phyloP scores from a whole-genome alignment of 1,140 invertebrate species.

The Batillaria attramentaria region DNA sequence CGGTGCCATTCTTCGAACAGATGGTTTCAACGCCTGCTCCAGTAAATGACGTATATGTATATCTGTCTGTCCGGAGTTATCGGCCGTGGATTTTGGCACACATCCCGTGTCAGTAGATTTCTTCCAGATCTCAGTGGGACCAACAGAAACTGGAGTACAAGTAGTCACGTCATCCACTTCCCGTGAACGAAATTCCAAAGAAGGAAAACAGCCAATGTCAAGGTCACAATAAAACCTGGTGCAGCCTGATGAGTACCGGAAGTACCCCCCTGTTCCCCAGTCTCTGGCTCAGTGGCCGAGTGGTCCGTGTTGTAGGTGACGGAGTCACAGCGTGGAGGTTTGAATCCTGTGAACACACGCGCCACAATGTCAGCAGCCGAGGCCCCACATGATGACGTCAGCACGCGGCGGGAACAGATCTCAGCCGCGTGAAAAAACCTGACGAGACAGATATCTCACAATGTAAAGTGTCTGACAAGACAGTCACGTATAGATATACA shows the following conservation, averaged over 20 bases:
- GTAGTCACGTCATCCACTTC: too few relatives aligned
- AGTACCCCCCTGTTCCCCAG: too few relatives aligned
- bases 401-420: not conserved
- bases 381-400: not conserved
- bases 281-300: too few relatives aligned
- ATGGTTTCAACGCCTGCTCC: not conserved
- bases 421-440: conserved; percentile 6
- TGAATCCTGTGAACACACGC: not conserved
- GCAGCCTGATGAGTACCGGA: too few relatives aligned
- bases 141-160: not conserved
- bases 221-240: too few relatives aligned
- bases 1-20: too few relatives aligned
- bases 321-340: not conserved
- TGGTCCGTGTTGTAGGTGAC: not conserved
- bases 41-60: not conserved
- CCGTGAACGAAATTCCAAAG: too few relatives aligned
- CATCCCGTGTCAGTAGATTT: not conserved
- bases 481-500: too few relatives aligned
- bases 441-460: too few relatives aligned
- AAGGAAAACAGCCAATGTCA: too few relatives aligned
- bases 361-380: not conserved
- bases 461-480: too few relatives aligned
- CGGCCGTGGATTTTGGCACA: not conserved
- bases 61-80: not conserved
- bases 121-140: not conserved